phyloP scores from a whole-genome alignment of 1,140 invertebrate genomes.

The Pseudachorutes palmiensis region DNA sequence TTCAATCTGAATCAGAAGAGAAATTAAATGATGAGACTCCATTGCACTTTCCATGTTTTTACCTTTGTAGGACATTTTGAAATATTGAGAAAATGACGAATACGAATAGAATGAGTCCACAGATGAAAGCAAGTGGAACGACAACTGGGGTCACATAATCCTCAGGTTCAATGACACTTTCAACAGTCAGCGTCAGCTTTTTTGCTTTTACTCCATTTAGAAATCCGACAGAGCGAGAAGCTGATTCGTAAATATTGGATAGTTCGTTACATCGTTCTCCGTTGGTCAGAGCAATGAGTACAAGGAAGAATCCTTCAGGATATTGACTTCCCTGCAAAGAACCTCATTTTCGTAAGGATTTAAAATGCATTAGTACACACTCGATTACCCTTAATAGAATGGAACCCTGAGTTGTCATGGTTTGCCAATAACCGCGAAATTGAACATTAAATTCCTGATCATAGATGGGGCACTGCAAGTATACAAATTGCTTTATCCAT shows the following conservation, averaged over 20 bases:
- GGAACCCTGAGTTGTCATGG: slow-evolving; percentile 48
- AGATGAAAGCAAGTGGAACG: slow-evolving; percentile 19
- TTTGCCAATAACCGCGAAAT: slow-evolving; percentile 48
- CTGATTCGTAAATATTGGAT: slow-evolving; percentile 19
- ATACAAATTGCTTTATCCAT: slow-evolving; percentile 11
- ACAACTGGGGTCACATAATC: slow-evolving; percentile 21
- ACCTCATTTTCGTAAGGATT: slow-evolving; percentile 3
- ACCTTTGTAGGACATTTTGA: slow-evolving; percentile 10
- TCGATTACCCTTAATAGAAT: slow-evolving; percentile 43
- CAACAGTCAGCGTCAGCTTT: background rate
- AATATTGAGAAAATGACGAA: slow-evolving; percentile 21
- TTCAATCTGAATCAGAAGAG: background rate
- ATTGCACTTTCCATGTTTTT: no score
- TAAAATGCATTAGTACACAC: background rate
- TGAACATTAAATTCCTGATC: slow-evolving; percentile 47
- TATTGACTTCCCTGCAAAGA: slow-evolving; percentile 44
- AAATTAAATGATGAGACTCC: no score
- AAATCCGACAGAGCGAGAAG: background rate
- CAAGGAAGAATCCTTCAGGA: slow-evolving; percentile 45
- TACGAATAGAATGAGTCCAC: slow-evolving; percentile 4
- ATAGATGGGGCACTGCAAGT: slow-evolving; percentile 47
- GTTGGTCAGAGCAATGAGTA: slow-evolving; percentile 44
- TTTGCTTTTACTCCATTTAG: background rate
- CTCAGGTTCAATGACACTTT: slow-evolving; percentile 3
- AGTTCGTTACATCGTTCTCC: slow-evolving; percentile 42